Evolutionary conservation across 2,113 vertebrate genomes (phyloP).

Genomic region (Empidonax traillii): DNA sequence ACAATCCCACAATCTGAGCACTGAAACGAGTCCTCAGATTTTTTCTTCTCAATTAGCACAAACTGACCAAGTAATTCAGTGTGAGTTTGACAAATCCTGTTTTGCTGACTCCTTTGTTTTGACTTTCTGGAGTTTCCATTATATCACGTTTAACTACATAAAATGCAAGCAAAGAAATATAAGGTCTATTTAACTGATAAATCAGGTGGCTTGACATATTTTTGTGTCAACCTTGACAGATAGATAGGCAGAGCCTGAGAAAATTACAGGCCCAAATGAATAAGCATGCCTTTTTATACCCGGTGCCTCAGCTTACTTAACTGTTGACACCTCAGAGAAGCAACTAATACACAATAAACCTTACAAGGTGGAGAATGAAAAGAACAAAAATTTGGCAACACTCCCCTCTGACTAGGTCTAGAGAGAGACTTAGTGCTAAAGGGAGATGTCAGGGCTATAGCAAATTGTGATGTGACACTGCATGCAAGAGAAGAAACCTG

Average conservation of each 20-base stretch:
- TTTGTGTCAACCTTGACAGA: slow-evolving; percentile 16
- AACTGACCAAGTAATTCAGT: background rate
- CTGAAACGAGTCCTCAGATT: background rate
- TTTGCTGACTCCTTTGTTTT: background rate
- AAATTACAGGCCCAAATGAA: slow-evolving; percentile 28
- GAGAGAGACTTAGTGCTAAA: background rate
- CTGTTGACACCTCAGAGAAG: background rate
- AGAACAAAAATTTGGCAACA: background rate
- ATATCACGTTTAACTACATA: background rate
- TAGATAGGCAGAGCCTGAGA: slow-evolving; percentile 17
- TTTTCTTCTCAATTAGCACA: background rate
- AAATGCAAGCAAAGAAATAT: background rate
- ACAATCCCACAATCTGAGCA: background rate
- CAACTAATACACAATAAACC: slow-evolving; percentile 23
- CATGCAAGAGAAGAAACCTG: background rate
- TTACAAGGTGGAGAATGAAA: background rate
- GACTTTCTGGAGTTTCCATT: background rate
- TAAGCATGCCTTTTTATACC: slow-evolving; percentile 10
- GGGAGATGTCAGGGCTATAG: background rate
- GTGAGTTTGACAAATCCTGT: background rate
- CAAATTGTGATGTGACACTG: background rate
- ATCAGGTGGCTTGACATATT: background rate
- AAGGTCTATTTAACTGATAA: slow-evolving; percentile 22
- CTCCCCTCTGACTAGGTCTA: background rate
- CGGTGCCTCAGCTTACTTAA: slow-evolving; percentile 31